Base-by-base conservation (phyloP, 2,113 vertebrate species). In the Lampris incognitus region DNA sequence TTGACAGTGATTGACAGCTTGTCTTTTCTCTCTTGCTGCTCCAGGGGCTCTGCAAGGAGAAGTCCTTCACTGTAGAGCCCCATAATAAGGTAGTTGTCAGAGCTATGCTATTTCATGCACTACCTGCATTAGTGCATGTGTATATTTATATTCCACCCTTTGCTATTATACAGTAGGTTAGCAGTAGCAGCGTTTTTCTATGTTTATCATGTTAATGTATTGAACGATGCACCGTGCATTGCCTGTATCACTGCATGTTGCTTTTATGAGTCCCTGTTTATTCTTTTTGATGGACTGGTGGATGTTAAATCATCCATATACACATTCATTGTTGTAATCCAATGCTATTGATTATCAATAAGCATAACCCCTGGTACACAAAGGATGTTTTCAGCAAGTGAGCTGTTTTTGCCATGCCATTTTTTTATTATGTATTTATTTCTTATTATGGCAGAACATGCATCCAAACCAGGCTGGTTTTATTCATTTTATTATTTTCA, bases 1-100 rank as follows among this genome's bases (percentile, higher is more conserved):
- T 58, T 54, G 63, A 56, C 65, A 55, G 74, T 24, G 24, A 24
- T 59, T 87, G 77, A 79, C 68, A 37, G 66, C 79, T 64, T 64
- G 79, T 88, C 77, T 92, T 76, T 86, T 69, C 81, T 79, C 50
- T 89, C 79, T 82, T 66, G 72, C 76, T 84, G 87, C 92, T 92
- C 65, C 93, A 94, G 93, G 92, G 90, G 85, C 85, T 93, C 87
- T 88, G 88, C 88, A 95, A 93, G 93, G 91, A 94, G 81, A 90
- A 74, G 78, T 94, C 93, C 88, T 94, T 92, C 89, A 85, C 91
- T 90, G 78, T 93, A 85, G 94, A 95, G 70, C 83, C 90, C 38
- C 92, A 92, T 79, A 94, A 94, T 68, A 94, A 95, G 94, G 94
- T 95, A 92, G 78, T 36, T 50, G 46, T 50, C 24, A 51, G 46